These are phyloP conservation scores for Cataglyphis rosenhaueri DNA, from an alignment of 2,888 invertebrate genomes.

Conservation along the genomic window DNA sequence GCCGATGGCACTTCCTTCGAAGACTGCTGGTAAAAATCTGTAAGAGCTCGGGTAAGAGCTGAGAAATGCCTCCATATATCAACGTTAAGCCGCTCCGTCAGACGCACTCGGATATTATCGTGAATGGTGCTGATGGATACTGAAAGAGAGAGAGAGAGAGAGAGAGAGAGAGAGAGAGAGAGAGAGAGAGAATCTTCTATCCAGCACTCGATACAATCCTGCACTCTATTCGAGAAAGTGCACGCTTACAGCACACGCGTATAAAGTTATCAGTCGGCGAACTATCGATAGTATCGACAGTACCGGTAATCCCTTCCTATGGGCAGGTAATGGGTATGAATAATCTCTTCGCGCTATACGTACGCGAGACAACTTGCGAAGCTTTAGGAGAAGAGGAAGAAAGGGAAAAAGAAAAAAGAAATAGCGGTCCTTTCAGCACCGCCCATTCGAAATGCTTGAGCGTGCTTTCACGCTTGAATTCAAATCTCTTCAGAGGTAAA, in stretches of 20 bases:
- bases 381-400: not conserved
- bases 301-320: slow-evolving; percentile 33
- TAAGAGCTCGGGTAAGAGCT: slow-evolving; percentile 66
- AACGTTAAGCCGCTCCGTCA: slow-evolving; percentile 76
- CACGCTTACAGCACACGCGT: slow-evolving; percentile 18
- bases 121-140: slow-evolving; percentile 77
- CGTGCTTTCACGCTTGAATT: slow-evolving; percentile 25
- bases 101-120: slow-evolving; percentile 78
- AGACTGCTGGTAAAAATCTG: slow-evolving; percentile 66
- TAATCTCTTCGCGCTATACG: slow-evolving; percentile 16
- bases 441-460: slow-evolving; percentile 19
- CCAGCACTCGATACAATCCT: slow-evolving; percentile 69
- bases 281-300: slow-evolving; percentile 33
- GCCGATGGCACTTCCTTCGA: slow-evolving; percentile 48
- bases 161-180: slow-evolving; percentile 28
- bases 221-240: slow-evolving; percentile 46
- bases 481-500: slow-evolving; percentile 44
- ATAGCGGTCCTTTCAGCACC: not conserved
- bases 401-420: slow-evolving; percentile 16
- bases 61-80: slow-evolving; percentile 80
- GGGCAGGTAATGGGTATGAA: slow-evolving; percentile 23
- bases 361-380: slow-evolving; percentile 1
- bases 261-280: slow-evolving; percentile 30
- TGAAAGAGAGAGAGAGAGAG: slow-evolving; percentile 18
- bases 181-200: slow-evolving; percentile 72